These are phyloP conservation scores for Drosophila nasuta DNA, from an alignment of 1,140 invertebrate species.

Conservation along the genomic window DNA sequence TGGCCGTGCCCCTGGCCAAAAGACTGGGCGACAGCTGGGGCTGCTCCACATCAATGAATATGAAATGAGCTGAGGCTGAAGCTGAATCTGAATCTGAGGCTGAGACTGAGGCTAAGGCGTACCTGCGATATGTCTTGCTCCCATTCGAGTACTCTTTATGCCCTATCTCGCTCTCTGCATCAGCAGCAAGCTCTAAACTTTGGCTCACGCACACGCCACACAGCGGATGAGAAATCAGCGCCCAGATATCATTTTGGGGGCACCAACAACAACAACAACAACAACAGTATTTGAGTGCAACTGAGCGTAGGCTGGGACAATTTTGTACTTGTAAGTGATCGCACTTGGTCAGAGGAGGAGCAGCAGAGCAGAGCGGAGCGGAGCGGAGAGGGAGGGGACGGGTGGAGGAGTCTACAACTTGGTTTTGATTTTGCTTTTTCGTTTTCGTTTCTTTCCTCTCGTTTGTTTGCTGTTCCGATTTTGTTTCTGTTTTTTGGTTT, in stretches of 20 bases:
- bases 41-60: slow-evolving; percentile 80
- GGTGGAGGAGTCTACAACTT: slow-evolving; percentile 7
- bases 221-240: slow-evolving; percentile 55
- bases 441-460: not conserved
- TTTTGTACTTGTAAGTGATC: slow-evolving; percentile 81
- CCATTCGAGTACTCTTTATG: slow-evolving; percentile 50
- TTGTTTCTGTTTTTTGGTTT: slow-evolving; percentile 33
- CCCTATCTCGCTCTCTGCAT: slow-evolving; percentile 50
- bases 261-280: slow-evolving; percentile 1
- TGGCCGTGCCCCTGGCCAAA: slow-evolving; percentile 51
- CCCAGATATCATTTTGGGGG: slow-evolving; percentile 51
- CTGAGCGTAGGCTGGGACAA: slow-evolving; percentile 76
- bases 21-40: slow-evolving; percentile 35
- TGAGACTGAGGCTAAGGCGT: slow-evolving; percentile 44
- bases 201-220: slow-evolving; percentile 67
- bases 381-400: not conserved
- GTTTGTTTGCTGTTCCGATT: slow-evolving; percentile 19
- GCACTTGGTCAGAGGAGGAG: slow-evolving; percentile 57
- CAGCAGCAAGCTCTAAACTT: slow-evolving; percentile 9
- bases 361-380: not conserved
- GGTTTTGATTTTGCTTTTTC: slow-evolving; percentile 39
- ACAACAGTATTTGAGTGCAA: slow-evolving; percentile 29
- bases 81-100: not conserved
- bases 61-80: slow-evolving; percentile 68
- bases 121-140: slow-evolving; percentile 75